Percentiles rank a stretch among this genome's conserved stretches.
phyloP scores from a whole-genome alignment of 2,113 vertebrate species.

The Laticauda laticaudata region DNA sequence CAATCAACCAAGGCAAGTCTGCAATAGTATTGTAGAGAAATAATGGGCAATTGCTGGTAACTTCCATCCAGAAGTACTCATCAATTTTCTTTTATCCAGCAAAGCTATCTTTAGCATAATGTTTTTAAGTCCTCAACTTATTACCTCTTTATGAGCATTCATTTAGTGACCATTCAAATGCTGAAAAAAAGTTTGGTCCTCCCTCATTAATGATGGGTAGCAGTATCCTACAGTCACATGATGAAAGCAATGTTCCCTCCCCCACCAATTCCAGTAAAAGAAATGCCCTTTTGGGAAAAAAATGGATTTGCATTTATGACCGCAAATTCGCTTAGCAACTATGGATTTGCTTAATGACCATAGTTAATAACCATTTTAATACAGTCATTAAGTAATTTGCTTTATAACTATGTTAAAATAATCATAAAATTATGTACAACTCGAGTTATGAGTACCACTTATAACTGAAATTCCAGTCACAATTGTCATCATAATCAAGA shows the following conservation, averaged over 20 bases:
- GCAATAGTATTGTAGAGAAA: background rate
- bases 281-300: background rate
- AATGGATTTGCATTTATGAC: background rate
- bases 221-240: background rate
- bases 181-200: background rate
- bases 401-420: background rate
- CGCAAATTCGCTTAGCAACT: background rate
- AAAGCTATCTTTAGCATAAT: background rate
- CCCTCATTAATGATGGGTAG: background rate
- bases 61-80: background rate
- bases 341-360: background rate
- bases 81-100: background rate
- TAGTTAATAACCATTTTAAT: background rate
- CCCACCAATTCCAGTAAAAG: background rate
- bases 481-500: background rate
- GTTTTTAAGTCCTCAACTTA: background rate
- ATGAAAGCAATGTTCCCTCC: background rate
- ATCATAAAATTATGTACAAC: background rate
- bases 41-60: background rate
- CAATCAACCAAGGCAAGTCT: background rate
- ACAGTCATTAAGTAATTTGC: background rate
- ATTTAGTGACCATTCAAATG: background rate
- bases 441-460: background rate
- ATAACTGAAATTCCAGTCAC: background rate
- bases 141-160: background rate